phyloP scores from a whole-genome alignment of 2,888 invertebrate species.

The Lymantria monacha region DNA sequence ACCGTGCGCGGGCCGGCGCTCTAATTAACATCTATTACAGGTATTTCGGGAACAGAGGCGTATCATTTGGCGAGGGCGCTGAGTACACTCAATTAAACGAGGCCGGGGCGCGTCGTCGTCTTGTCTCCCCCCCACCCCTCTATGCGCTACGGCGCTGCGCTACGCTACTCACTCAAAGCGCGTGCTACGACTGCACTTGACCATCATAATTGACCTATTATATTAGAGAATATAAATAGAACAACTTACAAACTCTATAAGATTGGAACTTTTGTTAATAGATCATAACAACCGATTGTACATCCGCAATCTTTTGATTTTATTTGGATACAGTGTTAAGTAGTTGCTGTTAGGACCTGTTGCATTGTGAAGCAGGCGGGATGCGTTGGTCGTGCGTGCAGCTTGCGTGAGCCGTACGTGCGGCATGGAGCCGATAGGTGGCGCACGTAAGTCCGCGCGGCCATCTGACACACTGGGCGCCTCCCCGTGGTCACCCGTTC shows the following conservation, averaged over 20 bases:
- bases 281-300: too few species aligned
- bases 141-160: constrained; percentile 12
- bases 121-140: constrained; percentile 16
- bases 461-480: constrained; percentile 51
- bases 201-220: background rate
- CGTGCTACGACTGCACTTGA: constrained; percentile 13
- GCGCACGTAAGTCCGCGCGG: constrained; percentile 51
- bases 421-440: constrained; percentile 35
- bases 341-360: constrained; percentile 8
- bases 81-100: constrained; percentile 80
- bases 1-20: constrained; percentile 60
- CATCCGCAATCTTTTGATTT: too few species aligned
- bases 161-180: constrained; percentile 11
- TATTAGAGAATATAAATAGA: background rate
- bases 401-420: constrained; percentile 7
- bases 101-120: constrained; percentile 42
- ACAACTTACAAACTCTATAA: too few species aligned
- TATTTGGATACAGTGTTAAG: background rate
- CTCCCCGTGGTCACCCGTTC: constrained; percentile 83
- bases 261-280: too few species aligned
- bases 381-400: background rate
- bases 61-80: constrained; percentile 77
- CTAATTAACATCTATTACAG: constrained; percentile 81
- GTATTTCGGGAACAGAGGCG: constrained; percentile 76
- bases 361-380: constrained; percentile 3